Percentiles rank a stretch among this genome's conserved stretches.
Evolutionary conservation across 2,888 invertebrate species (phyloP).

Genomic region (Sialis lutaria): DNA sequence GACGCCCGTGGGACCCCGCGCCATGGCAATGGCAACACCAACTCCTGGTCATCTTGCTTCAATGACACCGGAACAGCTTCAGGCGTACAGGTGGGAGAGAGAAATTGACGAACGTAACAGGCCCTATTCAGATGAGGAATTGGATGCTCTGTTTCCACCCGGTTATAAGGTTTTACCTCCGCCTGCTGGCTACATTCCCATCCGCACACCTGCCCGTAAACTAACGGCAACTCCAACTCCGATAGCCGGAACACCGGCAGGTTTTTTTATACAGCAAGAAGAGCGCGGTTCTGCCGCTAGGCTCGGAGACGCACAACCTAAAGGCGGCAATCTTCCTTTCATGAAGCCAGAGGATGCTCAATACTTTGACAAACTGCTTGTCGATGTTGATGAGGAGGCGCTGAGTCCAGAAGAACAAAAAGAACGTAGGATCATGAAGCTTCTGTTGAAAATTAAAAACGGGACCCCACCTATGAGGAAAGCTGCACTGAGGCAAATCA

Average conservation of each 20-base stretch:
- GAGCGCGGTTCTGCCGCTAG: constrained; percentile 54
- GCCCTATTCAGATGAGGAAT: constrained; percentile 90
- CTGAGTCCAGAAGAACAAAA: constrained; percentile 93
- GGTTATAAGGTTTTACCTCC: constrained; percentile 95
- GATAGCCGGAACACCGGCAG: constrained; percentile 76
- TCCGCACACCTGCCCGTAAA: constrained; percentile 94
- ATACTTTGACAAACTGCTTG: constrained; percentile 95
- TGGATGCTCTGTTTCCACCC: constrained; percentile 94
- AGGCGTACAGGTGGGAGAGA: constrained; percentile 94
- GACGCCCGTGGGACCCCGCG: constrained; percentile 82
- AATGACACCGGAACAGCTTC: constrained; percentile 98
- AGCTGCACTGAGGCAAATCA: constrained; percentile 91
- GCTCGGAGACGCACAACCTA: constrained; percentile 93
- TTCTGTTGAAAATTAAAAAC: constrained; percentile 95
- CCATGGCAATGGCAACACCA: constrained; percentile 98
- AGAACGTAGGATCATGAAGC: constrained; percentile 98
- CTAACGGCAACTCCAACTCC: constrained; percentile 97
- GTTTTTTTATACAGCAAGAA: constrained; percentile 89
- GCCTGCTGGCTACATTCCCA: constrained; percentile 88
- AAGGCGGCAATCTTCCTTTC: constrained; percentile 86
- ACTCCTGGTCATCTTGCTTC: constrained; percentile 90
- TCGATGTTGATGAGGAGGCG: constrained; percentile 94
- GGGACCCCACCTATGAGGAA: constrained; percentile 99
- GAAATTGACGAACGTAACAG: constrained; percentile 97
- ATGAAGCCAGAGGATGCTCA: constrained; percentile 99